Percentiles rank a stretch among this genome's conserved stretches.
Conservation (phyloP, 2,888 invertebrate species). For the Noctua janthe region DNA sequence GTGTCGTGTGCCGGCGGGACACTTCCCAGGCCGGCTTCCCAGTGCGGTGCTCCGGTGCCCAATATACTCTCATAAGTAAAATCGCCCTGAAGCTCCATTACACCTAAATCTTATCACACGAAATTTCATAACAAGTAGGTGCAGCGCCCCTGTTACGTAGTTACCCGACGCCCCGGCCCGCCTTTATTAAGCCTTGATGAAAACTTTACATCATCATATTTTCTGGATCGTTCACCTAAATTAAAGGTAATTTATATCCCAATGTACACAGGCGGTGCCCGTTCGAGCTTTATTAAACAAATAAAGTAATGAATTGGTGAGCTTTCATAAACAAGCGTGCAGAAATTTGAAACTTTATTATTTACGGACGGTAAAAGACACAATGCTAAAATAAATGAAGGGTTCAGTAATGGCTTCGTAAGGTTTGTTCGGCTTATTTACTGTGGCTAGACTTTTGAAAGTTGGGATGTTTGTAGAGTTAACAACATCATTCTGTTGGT, state of each 20-base stretch:
- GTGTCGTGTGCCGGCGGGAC: constrained; percentile 41
- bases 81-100: constrained; percentile 54
- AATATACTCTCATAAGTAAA: constrained; percentile 62
- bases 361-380: constrained; percentile 79
- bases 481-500: constrained; percentile 55
- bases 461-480: constrained; percentile 57
- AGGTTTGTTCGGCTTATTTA: constrained; percentile 63
- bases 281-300: constrained; percentile 88
- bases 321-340: constrained; percentile 84
- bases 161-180: constrained; percentile 66
- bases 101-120: constrained; percentile 61
- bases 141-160: constrained; percentile 68
- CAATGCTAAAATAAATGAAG: constrained; percentile 76
- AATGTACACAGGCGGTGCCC: constrained; percentile 81
- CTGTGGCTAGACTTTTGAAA: constrained; percentile 65
- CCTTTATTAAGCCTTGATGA: constrained; percentile 85
- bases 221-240: constrained; percentile 88
- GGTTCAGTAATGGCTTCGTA: constrained; percentile 67
- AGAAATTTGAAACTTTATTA: constrained; percentile 84
- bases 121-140: constrained; percentile 75
- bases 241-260: constrained; percentile 89
- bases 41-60: constrained; percentile 21
- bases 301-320: constrained; percentile 87
- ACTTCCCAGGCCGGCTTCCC: constrained; percentile 11
- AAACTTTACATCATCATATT: constrained; percentile 89